Evolutionary conservation across 1,140 invertebrate genomes (phyloP), one percentile per base, ranked within the genome.

Genomic region (Diploscapter pachys): DNA sequence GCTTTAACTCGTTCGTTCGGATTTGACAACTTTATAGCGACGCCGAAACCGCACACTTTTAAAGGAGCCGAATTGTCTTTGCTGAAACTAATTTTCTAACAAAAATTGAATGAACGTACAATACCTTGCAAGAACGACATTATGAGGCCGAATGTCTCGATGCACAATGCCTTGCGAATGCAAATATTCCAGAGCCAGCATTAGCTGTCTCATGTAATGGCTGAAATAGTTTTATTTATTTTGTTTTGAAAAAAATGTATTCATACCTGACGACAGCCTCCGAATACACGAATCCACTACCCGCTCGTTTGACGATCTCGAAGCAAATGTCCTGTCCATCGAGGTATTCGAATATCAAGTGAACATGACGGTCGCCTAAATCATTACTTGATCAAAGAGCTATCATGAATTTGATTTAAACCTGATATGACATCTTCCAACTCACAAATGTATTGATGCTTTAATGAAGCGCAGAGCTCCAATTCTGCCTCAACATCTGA

Each of bases 381-480:
- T 11, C 9, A 11, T 59, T 59, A 59, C 57, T 59, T 59, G 57
- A 59, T 59, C 57, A 31, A 31, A 31, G 31, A 31, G 31, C 31
- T 31, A 59, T 31, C 31, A 59, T 59, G 57, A 59, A 31, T 59
- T 59, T 59, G 31, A 59, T 11, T 59, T 11, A 59, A 59, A 59
- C 95, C 96, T 74, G 94, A 96, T 89, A 98, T 98, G 0, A 95
- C 98, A 88, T 99, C 96, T 72, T 97, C 88, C 52, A 99, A 89
- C 87, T 98, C 95, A 65, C 97, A 95, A 79, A 99, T 98, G 87
- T 98, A 95, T 3, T 94, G 94, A 89, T 99, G 96, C 87, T 98
- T 98, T 78, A 99, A 88, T 92, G 96, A 95, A 86, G 98, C 95
- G 88, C 95, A 98, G 90, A 98, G 96, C 87, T 94, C 96, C 51